phyloP scores from a whole-genome alignment of 2,888 invertebrate species.

The Gymnosoma rotundatum region DNA sequence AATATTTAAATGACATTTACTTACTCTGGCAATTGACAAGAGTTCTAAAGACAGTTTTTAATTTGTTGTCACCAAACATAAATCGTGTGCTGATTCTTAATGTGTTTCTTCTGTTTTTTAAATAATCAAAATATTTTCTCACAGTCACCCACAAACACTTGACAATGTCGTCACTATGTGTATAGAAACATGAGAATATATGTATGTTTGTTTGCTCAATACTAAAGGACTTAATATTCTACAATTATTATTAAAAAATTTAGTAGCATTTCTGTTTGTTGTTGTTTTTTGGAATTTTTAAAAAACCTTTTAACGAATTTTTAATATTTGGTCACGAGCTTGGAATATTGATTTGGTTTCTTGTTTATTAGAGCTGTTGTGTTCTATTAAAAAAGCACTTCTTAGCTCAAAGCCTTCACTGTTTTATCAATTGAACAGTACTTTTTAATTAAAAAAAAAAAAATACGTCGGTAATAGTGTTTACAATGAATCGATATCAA shows the following conservation, averaged over 20 bases:
- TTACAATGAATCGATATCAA: too few relatives aligned
- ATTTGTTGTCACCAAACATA: conserved; percentile 13
- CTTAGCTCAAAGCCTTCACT: too few relatives aligned
- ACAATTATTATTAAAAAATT: conserved; percentile 7
- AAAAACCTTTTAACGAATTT: conserved; percentile 2
- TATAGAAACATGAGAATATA: background rate
- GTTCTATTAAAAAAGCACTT: too few relatives aligned
- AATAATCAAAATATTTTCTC: conserved; percentile 16
- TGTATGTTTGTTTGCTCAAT: conserved; percentile 22
- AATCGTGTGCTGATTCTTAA: conserved; percentile 1
- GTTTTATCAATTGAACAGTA: too few relatives aligned
- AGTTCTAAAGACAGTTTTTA: background rate
- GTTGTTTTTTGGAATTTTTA: background rate
- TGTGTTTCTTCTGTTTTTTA: conserved; percentile 11
- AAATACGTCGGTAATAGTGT: too few relatives aligned
- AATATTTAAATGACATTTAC: conserved; percentile 39
- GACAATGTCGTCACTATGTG: conserved; percentile 70
- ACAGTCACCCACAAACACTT: conserved; percentile 57
- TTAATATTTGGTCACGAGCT: conserved; percentile 14
- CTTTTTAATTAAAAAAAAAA: too few relatives aligned
- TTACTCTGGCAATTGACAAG: background rate
- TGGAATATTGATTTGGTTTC: background rate
- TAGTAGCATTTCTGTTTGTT: background rate
- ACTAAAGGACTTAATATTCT: background rate
- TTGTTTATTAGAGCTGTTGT: too few relatives aligned